Base-by-base conservation (phyloP, 2,888 invertebrate species). In the Callyntrura guangdongensis region DNA sequence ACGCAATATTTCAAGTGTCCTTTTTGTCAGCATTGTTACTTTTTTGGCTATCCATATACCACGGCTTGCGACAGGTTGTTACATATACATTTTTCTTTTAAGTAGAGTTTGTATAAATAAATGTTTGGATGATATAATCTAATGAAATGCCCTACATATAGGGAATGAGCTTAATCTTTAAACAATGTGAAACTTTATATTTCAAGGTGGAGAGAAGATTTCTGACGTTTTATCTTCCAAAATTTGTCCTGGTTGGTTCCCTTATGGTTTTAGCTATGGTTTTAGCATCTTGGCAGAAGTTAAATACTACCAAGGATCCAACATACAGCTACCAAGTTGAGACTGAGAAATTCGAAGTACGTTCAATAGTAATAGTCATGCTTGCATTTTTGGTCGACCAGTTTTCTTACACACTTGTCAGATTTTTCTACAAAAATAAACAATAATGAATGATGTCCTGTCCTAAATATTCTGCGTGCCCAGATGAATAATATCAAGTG, bases 41-140 rank as follows among this genome's bases (percentile, higher is more conserved):
- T 94, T 99, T 99, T 94, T 99, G 99, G 99, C 96, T 99, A 17
- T 98, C 98, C 93, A 97, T 98, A 93, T 99, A 99, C 95, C 99
- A 99, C 95, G 99, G 99, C 0, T 96, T 99, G 53, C 96, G 99
- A 94, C 98, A 98, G 96, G 98, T 94, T n/a, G n/a, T n/a, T n/a
- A n/a, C n/a, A n/a, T n/a, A n/a, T n/a, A n/a, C n/a, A n/a, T n/a
- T n/a, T n/a, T n/a, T n/a, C n/a, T 27, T 69, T 12, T 22, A n/a
- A n/a, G n/a, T n/a, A n/a, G n/a, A n/a, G 12, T 8, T 49, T 6
- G n/a, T 9, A 56, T 25, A 79, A 79, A 25, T 61, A n/a, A n/a
- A n/a, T n/a, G n/a, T 61, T 20, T 61, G 3, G n/a, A n/a, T 3
- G 49, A 17, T 20, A 11, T 25, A 47, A 8, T 53, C 53, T 74